Conservation (phyloP, 2,888 invertebrate genomes). For the Oegoconia quadripuncta region DNA sequence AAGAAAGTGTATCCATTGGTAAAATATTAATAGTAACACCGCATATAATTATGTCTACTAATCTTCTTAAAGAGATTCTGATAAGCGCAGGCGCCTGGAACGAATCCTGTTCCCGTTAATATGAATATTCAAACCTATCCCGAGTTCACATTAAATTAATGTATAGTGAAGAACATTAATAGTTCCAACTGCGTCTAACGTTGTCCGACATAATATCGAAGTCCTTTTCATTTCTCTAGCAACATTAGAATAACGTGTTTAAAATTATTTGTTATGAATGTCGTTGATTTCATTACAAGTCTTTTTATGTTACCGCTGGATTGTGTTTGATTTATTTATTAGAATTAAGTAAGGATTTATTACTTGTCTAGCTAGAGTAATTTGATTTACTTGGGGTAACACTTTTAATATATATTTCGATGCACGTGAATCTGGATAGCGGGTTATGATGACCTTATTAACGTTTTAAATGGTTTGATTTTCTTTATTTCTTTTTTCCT, state of each 20-base stretch:
- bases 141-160: conserved; percentile 49
- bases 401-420: no score
- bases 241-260: conserved; percentile 58
- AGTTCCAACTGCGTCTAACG: conserved; percentile 28
- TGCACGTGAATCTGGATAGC: no score
- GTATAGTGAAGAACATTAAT: conserved; percentile 36
- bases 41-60: conserved; percentile 22
- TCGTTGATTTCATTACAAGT: conserved; percentile 58
- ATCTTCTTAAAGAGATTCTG: conserved; percentile 36
- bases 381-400: no score
- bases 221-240: conserved; percentile 34
- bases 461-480: no score
- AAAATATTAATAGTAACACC: background rate
- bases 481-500: no score
- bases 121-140: conserved; percentile 53
- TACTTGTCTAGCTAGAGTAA: no score
- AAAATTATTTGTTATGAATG: conserved; percentile 51
- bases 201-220: conserved; percentile 32
- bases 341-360: no score
- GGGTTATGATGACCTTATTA: no score
- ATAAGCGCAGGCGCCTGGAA: conserved; percentile 42
- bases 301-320: conserved; percentile 46
- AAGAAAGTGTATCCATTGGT: background rate
- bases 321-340: conserved; percentile 31
- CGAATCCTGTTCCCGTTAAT: conserved; percentile 38